These are phyloP conservation scores for Glaucomys volans DNA, from an alignment of 2,113 vertebrate species.

Conservation along the genomic window DNA sequence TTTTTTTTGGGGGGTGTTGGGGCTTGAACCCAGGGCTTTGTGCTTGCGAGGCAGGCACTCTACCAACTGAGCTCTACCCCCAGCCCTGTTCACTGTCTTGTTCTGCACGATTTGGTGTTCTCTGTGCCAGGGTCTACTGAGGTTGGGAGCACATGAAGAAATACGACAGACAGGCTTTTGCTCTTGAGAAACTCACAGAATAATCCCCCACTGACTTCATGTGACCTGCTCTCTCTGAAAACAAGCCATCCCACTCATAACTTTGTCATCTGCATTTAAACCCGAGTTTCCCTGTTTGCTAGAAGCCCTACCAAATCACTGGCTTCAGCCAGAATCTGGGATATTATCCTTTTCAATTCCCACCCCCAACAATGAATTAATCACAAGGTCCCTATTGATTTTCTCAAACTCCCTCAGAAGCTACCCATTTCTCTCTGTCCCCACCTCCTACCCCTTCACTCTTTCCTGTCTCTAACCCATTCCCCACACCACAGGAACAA, in stretches of 20 bases:
- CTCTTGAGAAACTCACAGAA: not conserved
- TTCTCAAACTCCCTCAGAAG: not conserved
- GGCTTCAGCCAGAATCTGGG: not conserved
- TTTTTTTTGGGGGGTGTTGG: no score
- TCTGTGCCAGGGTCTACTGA: not conserved
- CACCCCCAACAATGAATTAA: not conserved
- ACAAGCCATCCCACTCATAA: not conserved
- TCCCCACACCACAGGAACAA: not conserved
- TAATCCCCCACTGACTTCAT: not conserved
- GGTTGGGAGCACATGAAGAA: not conserved
- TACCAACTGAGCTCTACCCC: not conserved
- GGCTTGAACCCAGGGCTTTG: not conserved
- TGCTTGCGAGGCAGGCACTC: not conserved
- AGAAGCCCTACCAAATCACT: not conserved
- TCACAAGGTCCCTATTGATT: not conserved
- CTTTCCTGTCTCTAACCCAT: not conserved
- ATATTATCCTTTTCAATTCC: not conserved
- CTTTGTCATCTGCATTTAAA: not conserved
- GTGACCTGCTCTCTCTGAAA: not conserved
- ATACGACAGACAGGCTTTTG: not conserved
- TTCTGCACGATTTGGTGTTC: not conserved
- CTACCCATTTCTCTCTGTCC: not conserved
- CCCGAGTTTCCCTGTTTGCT: constrained; percentile 20
- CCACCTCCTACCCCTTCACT: not conserved
- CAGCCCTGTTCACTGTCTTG: not conserved